phyloP scores from a whole-genome alignment of 2,797 vertebrate species.

The Anguilla anguilla region DNA sequence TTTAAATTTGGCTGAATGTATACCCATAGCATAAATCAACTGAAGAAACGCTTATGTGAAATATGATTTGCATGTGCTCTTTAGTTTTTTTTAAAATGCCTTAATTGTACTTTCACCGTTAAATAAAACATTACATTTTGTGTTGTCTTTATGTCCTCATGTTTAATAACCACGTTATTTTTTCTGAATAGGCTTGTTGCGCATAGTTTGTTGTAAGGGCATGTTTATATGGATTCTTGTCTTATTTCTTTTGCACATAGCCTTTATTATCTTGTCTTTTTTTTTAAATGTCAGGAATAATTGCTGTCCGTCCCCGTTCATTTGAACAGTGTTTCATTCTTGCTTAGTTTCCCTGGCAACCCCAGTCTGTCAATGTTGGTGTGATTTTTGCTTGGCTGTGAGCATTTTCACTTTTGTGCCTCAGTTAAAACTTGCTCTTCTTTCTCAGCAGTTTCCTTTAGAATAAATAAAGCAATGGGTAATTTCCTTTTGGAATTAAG shows the following conservation, averaged over 20 bases:
- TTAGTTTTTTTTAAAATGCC: background rate
- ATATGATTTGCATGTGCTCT: background rate
- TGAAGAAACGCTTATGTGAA: background rate
- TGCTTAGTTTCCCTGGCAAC: constrained; percentile 52
- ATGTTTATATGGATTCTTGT: background rate
- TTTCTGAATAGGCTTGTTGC: background rate
- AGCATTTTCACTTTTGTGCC: constrained; percentile 2
- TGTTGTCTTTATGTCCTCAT: background rate
- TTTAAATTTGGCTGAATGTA: background rate
- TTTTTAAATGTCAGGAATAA: constrained; percentile 54
- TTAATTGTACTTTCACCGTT: background rate
- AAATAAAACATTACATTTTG: background rate
- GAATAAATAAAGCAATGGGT: background rate
- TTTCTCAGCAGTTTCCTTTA: background rate
- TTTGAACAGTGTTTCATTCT: constrained; percentile 41
- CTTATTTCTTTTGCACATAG: constrained; percentile 33
- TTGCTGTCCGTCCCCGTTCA: constrained; percentile 48
- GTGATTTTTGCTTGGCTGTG: constrained; percentile 39
- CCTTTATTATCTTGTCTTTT: constrained; percentile 50
- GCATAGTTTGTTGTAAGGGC: background rate
- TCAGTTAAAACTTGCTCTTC: background rate
- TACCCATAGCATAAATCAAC: background rate
- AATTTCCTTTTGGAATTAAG: background rate
- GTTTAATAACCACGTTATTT: background rate
- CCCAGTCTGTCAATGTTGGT: constrained; percentile 33